Evolutionary conservation across 2,888 invertebrate species (phyloP), one percentile per base, ranked within the genome.

Genomic region (Dysmachus trigonus): DNA sequence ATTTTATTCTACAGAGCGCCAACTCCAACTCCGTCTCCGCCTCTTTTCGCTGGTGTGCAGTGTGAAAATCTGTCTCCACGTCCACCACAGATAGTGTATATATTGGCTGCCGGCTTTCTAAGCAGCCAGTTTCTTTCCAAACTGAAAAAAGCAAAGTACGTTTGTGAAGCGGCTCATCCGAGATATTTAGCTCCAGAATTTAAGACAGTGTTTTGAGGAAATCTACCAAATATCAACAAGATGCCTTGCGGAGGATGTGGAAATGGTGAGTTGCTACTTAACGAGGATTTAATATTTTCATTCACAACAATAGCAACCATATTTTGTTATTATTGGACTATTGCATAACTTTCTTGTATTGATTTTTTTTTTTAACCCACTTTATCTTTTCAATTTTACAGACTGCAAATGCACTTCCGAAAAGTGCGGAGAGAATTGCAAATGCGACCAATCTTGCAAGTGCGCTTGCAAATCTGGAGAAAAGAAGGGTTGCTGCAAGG

Each of bases 401-500:
- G 88, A 88, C 27, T 88, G 88, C 76, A 88, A 88, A 87, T 88
- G 88, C 76, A 88, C 88, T 51, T 53, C 87, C 0, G 87, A 86
- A 38, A 88, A 88, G 73, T 88, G 88, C 76, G 88, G 88, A 30
- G 88, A 87, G 5, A 87, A 87, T 13, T 88, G 88, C 76, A 88
- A 87, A 51, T 88, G 88, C 27, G 87, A 85, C 2, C 31, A 87
- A 8, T 77, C 84, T 38, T 89, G 83, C 18, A 83, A 83, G n/a
- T 83, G 83, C 5, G 72, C 72, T 33, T 83, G 83, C 41, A 83
- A 83, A 27, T 38, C 71, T 8, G 72, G 72, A 35, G 27, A 35
- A 13, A 83, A 72, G 71, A 72, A 71, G 27, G 83, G 71, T 0
- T 83, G 72, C 72, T 72, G 72, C 33, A 83, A 83, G 72, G 83